phyloP scores from a whole-genome alignment of 2,888 invertebrate species.

The Paralinhomoeus sp. region DNA sequence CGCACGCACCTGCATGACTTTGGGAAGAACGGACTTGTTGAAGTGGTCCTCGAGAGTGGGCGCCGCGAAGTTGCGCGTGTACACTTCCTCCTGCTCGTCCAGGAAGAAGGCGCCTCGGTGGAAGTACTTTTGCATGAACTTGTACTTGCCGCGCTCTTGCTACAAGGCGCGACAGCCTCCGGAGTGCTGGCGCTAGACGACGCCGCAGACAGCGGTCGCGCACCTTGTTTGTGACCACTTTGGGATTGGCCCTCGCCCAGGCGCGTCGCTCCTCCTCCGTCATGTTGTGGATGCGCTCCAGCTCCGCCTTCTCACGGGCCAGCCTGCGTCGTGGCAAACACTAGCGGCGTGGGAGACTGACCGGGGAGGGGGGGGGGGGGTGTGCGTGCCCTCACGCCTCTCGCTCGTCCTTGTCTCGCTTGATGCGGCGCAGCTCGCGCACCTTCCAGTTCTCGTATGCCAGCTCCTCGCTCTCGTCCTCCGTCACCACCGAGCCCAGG shows the following conservation, averaged over 20 bases:
- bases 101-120: constrained; percentile 96
- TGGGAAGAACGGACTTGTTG: constrained; percentile 89
- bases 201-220: too few relatives aligned
- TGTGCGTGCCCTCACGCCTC: constrained; percentile 66
- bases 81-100: constrained; percentile 31
- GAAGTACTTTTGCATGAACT: constrained; percentile 96
- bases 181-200: too few relatives aligned
- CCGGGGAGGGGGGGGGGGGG: not conserved
- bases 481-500: constrained; percentile 18
- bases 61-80: constrained; percentile 70
- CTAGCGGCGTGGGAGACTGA: not conserved
- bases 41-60: constrained; percentile 96
- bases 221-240: constrained; percentile 62
- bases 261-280: constrained; percentile 83
- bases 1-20: constrained; percentile 80
- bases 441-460: constrained; percentile 87
- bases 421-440: constrained; percentile 78
- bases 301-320: constrained; percentile 62
- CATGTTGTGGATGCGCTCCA: constrained; percentile 70
- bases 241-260: constrained; percentile 70
- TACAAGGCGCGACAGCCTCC: too few relatives aligned
- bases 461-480: constrained; percentile 23
- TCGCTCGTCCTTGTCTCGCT: constrained; percentile 79
- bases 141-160: constrained; percentile 86
- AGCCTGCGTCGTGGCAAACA: too few relatives aligned